A percentile compares a stretch with the other conserved stretches of the same genome.
phyloP scores from a whole-genome alignment of 2,888 invertebrate species.

The Andricus quercusramuli region DNA sequence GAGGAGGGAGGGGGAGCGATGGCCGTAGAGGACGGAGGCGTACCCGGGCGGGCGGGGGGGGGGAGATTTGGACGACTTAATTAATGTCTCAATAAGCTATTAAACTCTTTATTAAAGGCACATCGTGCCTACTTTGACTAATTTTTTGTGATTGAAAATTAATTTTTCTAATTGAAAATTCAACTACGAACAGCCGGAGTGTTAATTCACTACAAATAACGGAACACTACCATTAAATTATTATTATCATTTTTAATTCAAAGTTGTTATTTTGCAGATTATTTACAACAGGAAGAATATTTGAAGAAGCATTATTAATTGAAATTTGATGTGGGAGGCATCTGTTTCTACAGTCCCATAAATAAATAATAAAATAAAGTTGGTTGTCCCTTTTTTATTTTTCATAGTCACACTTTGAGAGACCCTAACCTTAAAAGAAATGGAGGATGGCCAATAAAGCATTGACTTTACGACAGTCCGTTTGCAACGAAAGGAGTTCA shows the following conservation, averaged over 20 bases:
- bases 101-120: too few relatives aligned
- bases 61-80: too few relatives aligned
- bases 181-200: too few relatives aligned
- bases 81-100: too few relatives aligned
- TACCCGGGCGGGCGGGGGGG: too few relatives aligned
- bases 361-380: constrained; percentile 12
- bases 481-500: constrained; percentile 45
- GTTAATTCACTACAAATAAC: too few relatives aligned
- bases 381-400: constrained; percentile 6
- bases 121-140: too few relatives aligned
- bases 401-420: constrained; percentile 4
- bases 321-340: background rate
- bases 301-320: background rate
- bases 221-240: too few relatives aligned
- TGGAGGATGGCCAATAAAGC: constrained; percentile 14
- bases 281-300: background rate
- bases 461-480: constrained; percentile 46
- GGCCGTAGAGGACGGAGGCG: too few relatives aligned
- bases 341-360: background rate
- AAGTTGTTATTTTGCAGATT: background rate
- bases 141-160: too few relatives aligned
- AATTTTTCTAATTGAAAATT: too few relatives aligned
- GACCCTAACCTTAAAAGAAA: background rate
- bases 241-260: background rate
- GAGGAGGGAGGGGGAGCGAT: too few relatives aligned